Conservation (phyloP, 37 sponge, comb jelly and placozoan species). For the Agelas oroides region DNA sequence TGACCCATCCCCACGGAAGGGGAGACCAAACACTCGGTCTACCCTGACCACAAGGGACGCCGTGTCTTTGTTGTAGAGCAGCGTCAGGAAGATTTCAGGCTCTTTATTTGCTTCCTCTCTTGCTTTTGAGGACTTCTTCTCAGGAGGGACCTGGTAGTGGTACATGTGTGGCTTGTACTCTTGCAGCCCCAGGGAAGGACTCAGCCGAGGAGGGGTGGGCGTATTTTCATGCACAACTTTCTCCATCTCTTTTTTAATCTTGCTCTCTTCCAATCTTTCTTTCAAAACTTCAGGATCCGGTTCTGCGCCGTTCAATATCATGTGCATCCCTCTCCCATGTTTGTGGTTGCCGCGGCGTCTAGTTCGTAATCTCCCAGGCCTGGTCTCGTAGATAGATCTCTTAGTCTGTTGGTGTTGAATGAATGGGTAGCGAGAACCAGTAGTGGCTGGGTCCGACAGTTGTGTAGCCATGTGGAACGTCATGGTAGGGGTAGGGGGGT, state of each 20-base stretch:
- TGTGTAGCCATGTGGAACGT: constrained; percentile 22
- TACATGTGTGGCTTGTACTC: no score
- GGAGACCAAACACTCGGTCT: constrained; percentile 42
- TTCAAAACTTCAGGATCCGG: no score
- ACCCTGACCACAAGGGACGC: constrained; percentile 33
- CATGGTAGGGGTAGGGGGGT: constrained; percentile 25
- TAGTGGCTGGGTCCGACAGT: not conserved
- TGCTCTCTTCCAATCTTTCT: no score
- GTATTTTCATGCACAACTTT: no score
- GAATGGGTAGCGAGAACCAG: constrained; percentile 31
- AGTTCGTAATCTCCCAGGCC: not conserved
- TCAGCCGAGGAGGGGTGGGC: no score
- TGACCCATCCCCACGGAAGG: constrained; percentile 52
- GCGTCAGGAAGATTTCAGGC: constrained; percentile 36
- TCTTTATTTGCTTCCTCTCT: not conserved
- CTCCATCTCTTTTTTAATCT: no score
- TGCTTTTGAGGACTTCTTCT: no score
- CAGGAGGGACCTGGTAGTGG: no score
- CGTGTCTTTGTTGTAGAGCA: constrained; percentile 21
- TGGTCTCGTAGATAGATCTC: not conserved
- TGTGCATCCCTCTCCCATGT: not conserved
- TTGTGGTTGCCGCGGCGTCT: not conserved
- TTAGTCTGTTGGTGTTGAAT: not conserved
- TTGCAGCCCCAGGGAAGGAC: no score
- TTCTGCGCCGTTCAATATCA: not conserved